Evolutionary conservation across 2,888 invertebrate genomes (phyloP).

Genomic region (Zhuqinia jingwanae): DNA sequence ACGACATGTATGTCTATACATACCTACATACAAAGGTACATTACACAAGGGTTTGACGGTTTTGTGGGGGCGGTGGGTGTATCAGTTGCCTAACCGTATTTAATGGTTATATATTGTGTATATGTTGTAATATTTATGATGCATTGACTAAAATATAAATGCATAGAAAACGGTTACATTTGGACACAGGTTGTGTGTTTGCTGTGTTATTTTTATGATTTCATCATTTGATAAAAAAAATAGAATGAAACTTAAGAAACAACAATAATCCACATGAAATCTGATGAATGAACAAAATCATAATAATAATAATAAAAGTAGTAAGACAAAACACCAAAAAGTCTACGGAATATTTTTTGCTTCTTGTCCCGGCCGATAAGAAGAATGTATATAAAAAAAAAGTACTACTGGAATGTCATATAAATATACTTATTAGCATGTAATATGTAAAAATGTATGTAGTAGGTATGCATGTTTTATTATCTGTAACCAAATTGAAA

Average conservation of each 20-base stretch:
- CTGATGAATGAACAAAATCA: background rate
- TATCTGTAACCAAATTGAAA: too few relatives aligned
- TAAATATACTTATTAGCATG: too few relatives aligned
- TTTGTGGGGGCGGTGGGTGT: slow-evolving; percentile 20
- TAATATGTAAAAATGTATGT: too few relatives aligned
- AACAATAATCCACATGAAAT: background rate
- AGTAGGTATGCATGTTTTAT: too few relatives aligned
- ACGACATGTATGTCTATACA: too few relatives aligned
- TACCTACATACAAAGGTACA: too few relatives aligned
- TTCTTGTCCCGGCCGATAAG: too few relatives aligned
- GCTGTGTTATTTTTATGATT: background rate
- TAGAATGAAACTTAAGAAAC: slow-evolving; percentile 18
- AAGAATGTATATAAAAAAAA: too few relatives aligned
- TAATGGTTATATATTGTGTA: background rate
- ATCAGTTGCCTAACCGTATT: background rate
- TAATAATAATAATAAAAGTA: background rate
- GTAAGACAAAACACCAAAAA: too few relatives aligned
- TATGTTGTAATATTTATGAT: background rate
- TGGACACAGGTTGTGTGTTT: too few relatives aligned
- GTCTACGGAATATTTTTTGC: too few relatives aligned
- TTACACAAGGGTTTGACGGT: background rate
- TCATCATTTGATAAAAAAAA: slow-evolving; percentile 9
- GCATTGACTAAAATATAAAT: background rate
- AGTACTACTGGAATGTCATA: too few relatives aligned
- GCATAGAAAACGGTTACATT: background rate